Conservation (phyloP, 2,888 invertebrate species). For the Phaedon cochleariae region DNA sequence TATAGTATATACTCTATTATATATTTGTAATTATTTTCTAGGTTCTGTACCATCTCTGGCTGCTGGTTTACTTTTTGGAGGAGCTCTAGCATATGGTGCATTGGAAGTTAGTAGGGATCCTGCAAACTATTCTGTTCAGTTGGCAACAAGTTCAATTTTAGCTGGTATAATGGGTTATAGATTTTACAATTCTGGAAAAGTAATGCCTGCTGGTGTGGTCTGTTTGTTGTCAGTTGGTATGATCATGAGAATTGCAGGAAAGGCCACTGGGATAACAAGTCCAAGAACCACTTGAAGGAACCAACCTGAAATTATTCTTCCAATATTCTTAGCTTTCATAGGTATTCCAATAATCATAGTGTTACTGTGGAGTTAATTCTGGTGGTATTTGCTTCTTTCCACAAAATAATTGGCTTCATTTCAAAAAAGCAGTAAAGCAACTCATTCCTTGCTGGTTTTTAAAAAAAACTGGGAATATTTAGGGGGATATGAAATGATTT, state of each 20-base stretch:
- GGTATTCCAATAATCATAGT: neutral
- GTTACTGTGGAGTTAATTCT: too few relatives aligned
- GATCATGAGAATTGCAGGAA: conserved; percentile 65
- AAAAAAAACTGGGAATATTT: too few relatives aligned
- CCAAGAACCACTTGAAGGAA: conserved; percentile 21
- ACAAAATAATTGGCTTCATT: too few relatives aligned
- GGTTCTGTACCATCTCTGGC: conserved; percentile 90
- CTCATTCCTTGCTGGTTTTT: too few relatives aligned
- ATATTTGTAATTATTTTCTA: conserved; percentile 58
- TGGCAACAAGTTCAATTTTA: conserved; percentile 81
- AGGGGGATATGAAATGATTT: neutral
- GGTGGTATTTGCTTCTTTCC: too few relatives aligned
- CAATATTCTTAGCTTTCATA: neutral
- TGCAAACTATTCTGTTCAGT: conserved; percentile 76
- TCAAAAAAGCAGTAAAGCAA: too few relatives aligned
- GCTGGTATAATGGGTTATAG: conserved; percentile 90
- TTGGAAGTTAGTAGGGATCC: conserved; percentile 81
- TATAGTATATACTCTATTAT: too few relatives aligned
- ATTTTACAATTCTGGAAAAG: conserved; percentile 83
- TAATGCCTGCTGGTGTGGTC: conserved; percentile 95
- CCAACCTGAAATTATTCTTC: neutral
- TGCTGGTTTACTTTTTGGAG: conserved; percentile 90
- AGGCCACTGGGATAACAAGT: conserved; percentile 60
- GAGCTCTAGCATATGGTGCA: conserved; percentile 82
- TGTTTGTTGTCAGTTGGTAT: conserved; percentile 73